These are phyloP conservation scores for Pyrrhosoma nymphula DNA, from an alignment of 2,888 invertebrate species.

Conservation along the genomic window DNA sequence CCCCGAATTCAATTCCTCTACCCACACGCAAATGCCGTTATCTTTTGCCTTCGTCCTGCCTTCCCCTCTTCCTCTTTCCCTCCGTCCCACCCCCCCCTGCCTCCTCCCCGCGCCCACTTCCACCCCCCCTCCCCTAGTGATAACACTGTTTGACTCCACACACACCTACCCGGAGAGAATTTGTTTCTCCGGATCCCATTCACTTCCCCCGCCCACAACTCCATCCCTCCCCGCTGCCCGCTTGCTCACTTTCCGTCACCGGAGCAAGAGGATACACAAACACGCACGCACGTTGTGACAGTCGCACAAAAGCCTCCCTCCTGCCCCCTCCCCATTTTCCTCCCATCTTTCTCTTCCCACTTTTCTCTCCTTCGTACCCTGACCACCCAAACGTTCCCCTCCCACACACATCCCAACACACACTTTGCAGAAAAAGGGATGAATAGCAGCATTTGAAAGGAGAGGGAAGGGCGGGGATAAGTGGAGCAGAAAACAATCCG, in stretches of 20 bases:
- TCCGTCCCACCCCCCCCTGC: neutral
- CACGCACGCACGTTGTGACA: neutral
- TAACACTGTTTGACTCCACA: conserved; percentile 55
- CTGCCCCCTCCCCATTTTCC: neutral
- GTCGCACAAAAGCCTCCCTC: neutral
- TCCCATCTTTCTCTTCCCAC: neutral
- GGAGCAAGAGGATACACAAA: neutral
- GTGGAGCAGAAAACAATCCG: neutral
- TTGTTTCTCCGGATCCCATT: neutral
- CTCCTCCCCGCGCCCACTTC: neutral
- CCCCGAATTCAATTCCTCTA: conserved; percentile 44
- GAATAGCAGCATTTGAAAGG: neutral
- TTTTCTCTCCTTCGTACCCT: neutral
- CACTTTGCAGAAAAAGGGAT: neutral
- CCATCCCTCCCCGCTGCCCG: neutral
- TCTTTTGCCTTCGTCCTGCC: neutral
- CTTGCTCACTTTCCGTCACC: neutral
- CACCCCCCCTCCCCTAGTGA: neutral
- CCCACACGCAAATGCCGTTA: neutral
- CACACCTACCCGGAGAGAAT: neutral
- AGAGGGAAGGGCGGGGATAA: neutral
- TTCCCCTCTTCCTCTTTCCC: neutral
- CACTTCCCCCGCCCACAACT: neutral
- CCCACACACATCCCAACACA: neutral
- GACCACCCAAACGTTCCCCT: too few relatives aligned